Percentiles rank a stretch among this genome's conserved stretches.
phyloP scores from a whole-genome alignment of 2,113 vertebrate genomes.

The Podarcis cretensis region DNA sequence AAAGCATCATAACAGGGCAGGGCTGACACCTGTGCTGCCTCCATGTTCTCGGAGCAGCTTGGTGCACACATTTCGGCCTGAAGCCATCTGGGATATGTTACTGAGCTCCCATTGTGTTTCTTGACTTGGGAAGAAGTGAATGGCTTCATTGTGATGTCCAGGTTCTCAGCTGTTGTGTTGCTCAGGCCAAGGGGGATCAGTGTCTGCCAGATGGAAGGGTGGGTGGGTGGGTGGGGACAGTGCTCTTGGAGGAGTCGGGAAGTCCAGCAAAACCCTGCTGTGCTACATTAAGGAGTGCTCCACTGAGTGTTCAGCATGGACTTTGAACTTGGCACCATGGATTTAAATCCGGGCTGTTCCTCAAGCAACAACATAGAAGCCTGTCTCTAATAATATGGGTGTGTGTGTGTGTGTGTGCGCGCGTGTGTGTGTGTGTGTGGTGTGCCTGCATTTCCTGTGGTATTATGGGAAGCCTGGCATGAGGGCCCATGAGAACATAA shows the following conservation, averaged over 20 bases:
- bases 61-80: neutral
- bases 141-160: neutral
- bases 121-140: neutral
- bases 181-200: neutral
- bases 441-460: neutral
- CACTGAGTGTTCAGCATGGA: neutral
- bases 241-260: neutral
- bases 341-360: conserved; percentile 1
- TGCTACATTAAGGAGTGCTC: neutral
- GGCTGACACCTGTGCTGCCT: neutral
- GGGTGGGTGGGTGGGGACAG: neutral
- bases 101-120: neutral
- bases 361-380: neutral
- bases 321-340: neutral
- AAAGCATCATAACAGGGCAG: neutral
- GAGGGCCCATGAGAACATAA: neutral
- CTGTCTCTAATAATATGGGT: neutral
- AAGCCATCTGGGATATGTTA: neutral
- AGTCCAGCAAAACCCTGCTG: neutral
- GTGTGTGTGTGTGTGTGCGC: neutral
- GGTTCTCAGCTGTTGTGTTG: conserved; percentile 10
- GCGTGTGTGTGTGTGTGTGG: neutral
- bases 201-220: neutral
- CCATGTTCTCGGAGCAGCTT: neutral
- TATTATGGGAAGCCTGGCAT: neutral